Base-by-base conservation (phyloP, 1,140 invertebrate species). In the Mylabris phalerata region DNA sequence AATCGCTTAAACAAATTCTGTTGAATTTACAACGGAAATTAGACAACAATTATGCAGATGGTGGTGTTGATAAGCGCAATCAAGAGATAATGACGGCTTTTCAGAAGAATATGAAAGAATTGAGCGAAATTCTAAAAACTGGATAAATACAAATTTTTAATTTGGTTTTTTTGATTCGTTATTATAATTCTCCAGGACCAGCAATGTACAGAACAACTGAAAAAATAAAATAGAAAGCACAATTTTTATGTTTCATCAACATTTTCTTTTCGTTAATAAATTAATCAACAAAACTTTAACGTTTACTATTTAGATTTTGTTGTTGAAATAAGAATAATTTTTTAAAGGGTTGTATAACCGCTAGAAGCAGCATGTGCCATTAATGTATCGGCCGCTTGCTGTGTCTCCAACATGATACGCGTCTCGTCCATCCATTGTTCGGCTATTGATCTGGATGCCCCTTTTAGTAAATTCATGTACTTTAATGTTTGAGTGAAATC, bases 381-480 rank as follows among this genome's bases (percentile, higher is more conserved):
- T 11, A 98, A 76, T 2, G 89, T 85, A 66, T 91, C 83, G 11
- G 93, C 88, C 24, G 92, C 91, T 75, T 95, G 93, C 69, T 88
- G 82, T n/a, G 92, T 87, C 77, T 98, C 95, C 57, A 98, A 77
- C 62, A 92, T 82, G 11, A 89, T 78, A 50, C 86, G 82, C 0
- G 89, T 82, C 67, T 96, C 93, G 57, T 86, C 82, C 64, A 94
- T 84, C 95, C 95, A 98, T 63, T 91, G 86, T 43, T 73, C 75
- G 2, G 94, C 90, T 3, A 95, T 82, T n/a, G 80, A 79, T 6
- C 87, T 79, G 0, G 95, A 80, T 24, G 91, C 91, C 19, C 95
- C 95, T 67, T 86, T 81, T 24, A 98, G 75, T 42, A 96, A 81
- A 71, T 94, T 95, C 79, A 97, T 88, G 73, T 95, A 96, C 49